Percentiles rank a stretch among this genome's conserved stretches.
These are phyloP conservation scores for Sphenodon punctatus DNA, from an alignment of 2,797 vertebrate species.

Conservation along the genomic window DNA sequence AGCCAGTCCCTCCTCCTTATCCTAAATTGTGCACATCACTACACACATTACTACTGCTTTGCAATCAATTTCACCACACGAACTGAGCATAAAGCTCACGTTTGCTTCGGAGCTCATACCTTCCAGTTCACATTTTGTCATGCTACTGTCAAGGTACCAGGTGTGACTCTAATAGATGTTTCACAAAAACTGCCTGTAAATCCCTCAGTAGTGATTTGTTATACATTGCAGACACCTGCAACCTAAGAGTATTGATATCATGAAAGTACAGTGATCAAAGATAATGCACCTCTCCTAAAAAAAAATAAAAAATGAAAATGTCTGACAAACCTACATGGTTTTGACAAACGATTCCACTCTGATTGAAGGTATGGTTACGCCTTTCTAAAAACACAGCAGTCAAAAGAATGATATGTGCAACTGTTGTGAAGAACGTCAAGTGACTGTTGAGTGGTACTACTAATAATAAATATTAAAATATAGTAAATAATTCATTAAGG, in stretches of 20 bases:
- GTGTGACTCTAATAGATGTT: conserved; percentile 55
- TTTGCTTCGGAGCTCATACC: conserved; percentile 47
- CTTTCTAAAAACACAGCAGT: conserved; percentile 69
- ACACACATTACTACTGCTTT: conserved; percentile 40
- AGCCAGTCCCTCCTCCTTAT: not conserved
- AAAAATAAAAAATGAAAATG: too few species aligned
- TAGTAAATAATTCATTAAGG: conserved; percentile 61
- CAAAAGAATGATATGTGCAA: conserved; percentile 54
- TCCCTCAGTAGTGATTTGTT: conserved; percentile 57
- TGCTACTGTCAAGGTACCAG: conserved; percentile 55
- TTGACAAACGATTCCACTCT: conserved; percentile 70
- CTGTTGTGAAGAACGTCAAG: conserved; percentile 51
- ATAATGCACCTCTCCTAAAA: conserved; percentile 46
- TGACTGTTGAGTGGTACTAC: conserved; percentile 40
- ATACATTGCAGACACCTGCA: conserved; percentile 56
- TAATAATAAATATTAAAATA: conserved; percentile 63
- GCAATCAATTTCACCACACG: conserved; percentile 30
- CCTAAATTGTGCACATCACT: conserved; percentile 38
- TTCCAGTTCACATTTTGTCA: conserved; percentile 50
- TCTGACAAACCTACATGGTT: conserved; percentile 67
- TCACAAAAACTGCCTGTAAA: conserved; percentile 40
- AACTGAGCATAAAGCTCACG: not conserved
- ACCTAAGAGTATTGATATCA: conserved; percentile 63
- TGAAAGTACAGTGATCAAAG: conserved; percentile 67
- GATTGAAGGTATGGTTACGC: conserved; percentile 70